These are phyloP conservation scores for Mactromeris polynyma DNA, from an alignment of 2,888 invertebrate species.

Conservation along the genomic window DNA sequence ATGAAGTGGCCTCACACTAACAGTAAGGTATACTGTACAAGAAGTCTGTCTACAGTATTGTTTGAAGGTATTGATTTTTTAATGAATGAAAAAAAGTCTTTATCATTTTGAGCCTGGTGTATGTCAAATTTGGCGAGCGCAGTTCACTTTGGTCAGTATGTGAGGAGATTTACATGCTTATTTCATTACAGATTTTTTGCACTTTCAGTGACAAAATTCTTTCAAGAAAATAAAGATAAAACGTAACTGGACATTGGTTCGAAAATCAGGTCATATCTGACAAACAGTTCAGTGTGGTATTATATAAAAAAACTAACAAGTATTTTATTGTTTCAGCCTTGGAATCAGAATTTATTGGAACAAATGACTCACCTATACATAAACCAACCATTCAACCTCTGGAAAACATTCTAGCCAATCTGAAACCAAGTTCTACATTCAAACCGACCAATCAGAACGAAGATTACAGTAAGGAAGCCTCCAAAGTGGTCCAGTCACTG, in stretches of 20 bases:
- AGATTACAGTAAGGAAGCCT: constrained; percentile 84
- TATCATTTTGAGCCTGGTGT: too few relatives aligned
- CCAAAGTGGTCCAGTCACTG: constrained; percentile 83
- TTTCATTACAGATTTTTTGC: neutral
- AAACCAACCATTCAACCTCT: constrained; percentile 80
- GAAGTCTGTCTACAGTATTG: too few relatives aligned
- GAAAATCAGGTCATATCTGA: neutral
- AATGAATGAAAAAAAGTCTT: too few relatives aligned
- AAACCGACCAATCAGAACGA: constrained; percentile 72
- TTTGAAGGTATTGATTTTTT: too few relatives aligned
- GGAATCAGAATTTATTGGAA: constrained; percentile 81
- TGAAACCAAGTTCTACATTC: constrained; percentile 82
- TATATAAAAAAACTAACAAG: neutral
- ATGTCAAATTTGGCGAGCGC: too few relatives aligned
- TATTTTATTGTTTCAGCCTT: constrained; percentile 71
- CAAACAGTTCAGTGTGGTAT: neutral
- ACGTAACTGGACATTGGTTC: neutral
- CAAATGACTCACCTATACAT: constrained; percentile 31
- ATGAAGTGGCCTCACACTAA: too few relatives aligned
- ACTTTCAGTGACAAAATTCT: neutral
- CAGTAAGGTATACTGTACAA: too few relatives aligned
- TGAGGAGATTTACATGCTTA: too few relatives aligned
- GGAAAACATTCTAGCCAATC: constrained; percentile 84
- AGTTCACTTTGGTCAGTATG: too few relatives aligned
- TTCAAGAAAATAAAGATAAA: neutral